phyloP scores from a whole-genome alignment of 2,113 vertebrate species.

The Euleptes europaea region DNA sequence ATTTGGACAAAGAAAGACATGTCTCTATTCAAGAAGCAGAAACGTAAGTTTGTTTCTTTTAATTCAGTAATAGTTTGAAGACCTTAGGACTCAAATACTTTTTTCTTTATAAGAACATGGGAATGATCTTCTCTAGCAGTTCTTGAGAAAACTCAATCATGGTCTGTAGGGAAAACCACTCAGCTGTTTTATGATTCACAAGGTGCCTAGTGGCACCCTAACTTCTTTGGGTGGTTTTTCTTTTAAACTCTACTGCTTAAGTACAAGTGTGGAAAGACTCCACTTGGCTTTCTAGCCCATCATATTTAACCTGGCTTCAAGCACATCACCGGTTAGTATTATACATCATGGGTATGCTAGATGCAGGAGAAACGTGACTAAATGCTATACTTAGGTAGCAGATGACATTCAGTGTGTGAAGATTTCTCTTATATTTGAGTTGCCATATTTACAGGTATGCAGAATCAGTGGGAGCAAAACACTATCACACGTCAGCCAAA shows the following conservation, averaged over 20 bases:
- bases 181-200: background rate
- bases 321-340: background rate
- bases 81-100: background rate
- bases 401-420: background rate
- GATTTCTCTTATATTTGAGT: background rate
- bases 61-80: background rate
- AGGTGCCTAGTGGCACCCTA: background rate
- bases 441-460: constrained; percentile 82
- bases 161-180: background rate
- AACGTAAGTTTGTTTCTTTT: constrained; percentile 78
- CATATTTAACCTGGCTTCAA: background rate
- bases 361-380: background rate
- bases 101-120: too few species aligned
- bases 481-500: constrained; percentile 98
- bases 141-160: background rate
- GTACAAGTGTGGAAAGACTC: background rate
- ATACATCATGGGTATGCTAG: background rate
- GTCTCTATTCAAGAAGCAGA: constrained; percentile 96
- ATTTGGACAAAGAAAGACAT: constrained; percentile 97
- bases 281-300: background rate
- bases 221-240: background rate
- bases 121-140: background rate
- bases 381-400: background rate
- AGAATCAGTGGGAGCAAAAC: constrained; percentile 96
- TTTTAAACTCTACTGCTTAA: background rate